Evolutionary conservation across 92 coral and sea anemone genomes (phyloP).

Genomic region (Ricordea florida): DNA sequence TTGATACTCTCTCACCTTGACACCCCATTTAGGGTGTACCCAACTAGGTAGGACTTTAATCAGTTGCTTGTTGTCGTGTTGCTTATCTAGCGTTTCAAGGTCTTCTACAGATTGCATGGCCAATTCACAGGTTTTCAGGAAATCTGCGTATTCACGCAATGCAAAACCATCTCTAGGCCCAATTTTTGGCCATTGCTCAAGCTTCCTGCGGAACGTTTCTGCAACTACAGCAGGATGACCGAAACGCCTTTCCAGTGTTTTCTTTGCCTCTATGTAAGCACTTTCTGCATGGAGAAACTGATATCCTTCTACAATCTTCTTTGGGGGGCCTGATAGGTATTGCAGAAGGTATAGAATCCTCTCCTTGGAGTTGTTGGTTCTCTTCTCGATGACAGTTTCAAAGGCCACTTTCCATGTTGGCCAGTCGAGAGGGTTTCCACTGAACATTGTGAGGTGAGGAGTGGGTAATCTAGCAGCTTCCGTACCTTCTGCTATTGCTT

Average conservation of each 20-base stretch:
- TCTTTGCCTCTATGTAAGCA: slow-evolving; percentile 47
- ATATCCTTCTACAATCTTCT: slow-evolving; percentile 55
- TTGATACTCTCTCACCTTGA: slow-evolving; percentile 47
- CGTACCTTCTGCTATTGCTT: slow-evolving; percentile 49
- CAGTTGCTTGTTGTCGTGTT: slow-evolving; percentile 54
- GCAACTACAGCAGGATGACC: slow-evolving; percentile 66
- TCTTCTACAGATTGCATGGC: slow-evolving; percentile 62
- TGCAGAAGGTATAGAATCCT: slow-evolving; percentile 42
- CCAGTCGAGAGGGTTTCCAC: slow-evolving; percentile 52
- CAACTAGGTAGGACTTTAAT: slow-evolving; percentile 50
- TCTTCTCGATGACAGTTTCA: slow-evolving; percentile 50
- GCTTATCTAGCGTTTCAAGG: slow-evolving; percentile 41
- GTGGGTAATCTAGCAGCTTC: slow-evolving; percentile 48
- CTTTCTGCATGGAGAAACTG: slow-evolving; percentile 48
- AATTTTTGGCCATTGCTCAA: slow-evolving; percentile 54
- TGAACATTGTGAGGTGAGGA: slow-evolving; percentile 34
- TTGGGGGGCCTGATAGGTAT: slow-evolving; percentile 38
- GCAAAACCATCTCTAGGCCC: slow-evolving; percentile 49
- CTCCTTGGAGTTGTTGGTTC: slow-evolving; percentile 25
- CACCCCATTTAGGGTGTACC: slow-evolving; percentile 67
- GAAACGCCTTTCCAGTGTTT: slow-evolving; percentile 34
- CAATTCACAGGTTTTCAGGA: slow-evolving; percentile 44
- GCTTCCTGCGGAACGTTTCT: slow-evolving; percentile 45
- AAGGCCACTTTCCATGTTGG: slow-evolving; percentile 55
- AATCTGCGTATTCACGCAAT: slow-evolving; percentile 54